Evolutionary conservation across 1,140 invertebrate species (phyloP).

Genomic region (Drosophila parvula): DNA sequence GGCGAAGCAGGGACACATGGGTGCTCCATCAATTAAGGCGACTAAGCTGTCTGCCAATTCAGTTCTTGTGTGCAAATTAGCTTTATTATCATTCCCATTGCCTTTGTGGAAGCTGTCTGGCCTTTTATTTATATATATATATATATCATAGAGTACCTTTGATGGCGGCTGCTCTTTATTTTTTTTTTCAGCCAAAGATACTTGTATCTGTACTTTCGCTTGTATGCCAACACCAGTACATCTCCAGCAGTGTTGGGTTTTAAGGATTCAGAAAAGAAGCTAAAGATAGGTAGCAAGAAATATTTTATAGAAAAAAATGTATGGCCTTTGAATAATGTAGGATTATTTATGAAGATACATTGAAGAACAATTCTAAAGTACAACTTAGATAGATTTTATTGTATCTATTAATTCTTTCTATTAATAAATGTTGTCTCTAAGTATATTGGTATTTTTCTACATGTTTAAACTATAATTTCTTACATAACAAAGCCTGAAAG

Average conservation of each 20-base stretch:
- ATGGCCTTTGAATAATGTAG: too few relatives aligned
- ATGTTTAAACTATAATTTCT: neutral
- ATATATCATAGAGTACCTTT: conserved; percentile 4
- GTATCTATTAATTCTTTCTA: neutral
- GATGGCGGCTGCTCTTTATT: conserved; percentile 21
- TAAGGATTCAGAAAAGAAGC: neutral
- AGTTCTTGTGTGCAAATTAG: conserved; percentile 48
- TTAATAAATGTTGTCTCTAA: neutral
- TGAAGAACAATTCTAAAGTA: too few relatives aligned
- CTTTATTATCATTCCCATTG: conserved; percentile 45
- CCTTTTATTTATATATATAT: conserved; percentile 3
- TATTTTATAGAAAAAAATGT: neutral
- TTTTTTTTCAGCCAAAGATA: conserved; percentile 21
- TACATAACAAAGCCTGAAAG: neutral
- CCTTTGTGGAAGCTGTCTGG: conserved; percentile 23
- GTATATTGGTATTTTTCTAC: neutral
- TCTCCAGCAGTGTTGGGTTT: neutral
- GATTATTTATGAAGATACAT: too few relatives aligned
- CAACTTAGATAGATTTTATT: neutral
- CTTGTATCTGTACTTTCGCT: conserved; percentile 32
- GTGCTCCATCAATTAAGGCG: conserved; percentile 42
- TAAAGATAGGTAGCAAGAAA: neutral
- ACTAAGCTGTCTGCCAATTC: conserved; percentile 41
- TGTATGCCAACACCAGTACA: neutral
- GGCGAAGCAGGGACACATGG: conserved; percentile 13